Evolutionary conservation across 2,113 vertebrate genomes (phyloP).

Genomic region (Sinocyclocheilus anophthalmus): DNA sequence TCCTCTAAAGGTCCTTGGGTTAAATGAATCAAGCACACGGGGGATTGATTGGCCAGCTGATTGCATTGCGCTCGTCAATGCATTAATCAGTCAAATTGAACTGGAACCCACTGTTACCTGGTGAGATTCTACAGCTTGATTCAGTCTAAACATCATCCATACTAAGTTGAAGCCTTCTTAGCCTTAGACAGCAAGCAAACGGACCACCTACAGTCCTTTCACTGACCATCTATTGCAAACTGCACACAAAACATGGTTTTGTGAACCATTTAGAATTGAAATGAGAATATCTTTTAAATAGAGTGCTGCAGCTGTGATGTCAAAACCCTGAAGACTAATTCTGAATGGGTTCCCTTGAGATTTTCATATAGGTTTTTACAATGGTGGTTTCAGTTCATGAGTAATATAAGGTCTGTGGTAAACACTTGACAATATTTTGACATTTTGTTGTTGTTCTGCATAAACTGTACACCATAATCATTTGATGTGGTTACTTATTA

Average conservation of each 20-base stretch:
- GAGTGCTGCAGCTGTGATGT: too few relatives aligned
- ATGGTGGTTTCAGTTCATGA: too few relatives aligned
- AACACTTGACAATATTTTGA: too few relatives aligned
- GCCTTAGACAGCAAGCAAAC: background rate
- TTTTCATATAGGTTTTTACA: too few relatives aligned
- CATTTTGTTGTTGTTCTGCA: too few relatives aligned
- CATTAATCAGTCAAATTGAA: conserved; percentile 72
- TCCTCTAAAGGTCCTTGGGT: conserved; percentile 23
- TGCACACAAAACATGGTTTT: background rate
- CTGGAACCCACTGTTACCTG: conserved; percentile 56
- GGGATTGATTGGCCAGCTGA: conserved; percentile 68
- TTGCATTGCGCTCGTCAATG: conserved; percentile 66
- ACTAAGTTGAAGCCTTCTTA: background rate
- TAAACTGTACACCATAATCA: too few relatives aligned
- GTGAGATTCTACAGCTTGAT: conserved; percentile 68
- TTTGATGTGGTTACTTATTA: too few relatives aligned
- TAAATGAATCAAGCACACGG: conserved; percentile 59
- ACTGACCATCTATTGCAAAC: background rate
- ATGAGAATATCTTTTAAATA: background rate
- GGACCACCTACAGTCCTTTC: background rate
- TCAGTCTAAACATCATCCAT: conserved; percentile 68
- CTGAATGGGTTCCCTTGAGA: too few relatives aligned
- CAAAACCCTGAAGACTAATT: too few relatives aligned
- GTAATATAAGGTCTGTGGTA: too few relatives aligned
- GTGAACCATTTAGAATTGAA: background rate